Evolutionary conservation across 2,113 vertebrate genomes (phyloP).

Genomic region (Percina caprodes): DNA sequence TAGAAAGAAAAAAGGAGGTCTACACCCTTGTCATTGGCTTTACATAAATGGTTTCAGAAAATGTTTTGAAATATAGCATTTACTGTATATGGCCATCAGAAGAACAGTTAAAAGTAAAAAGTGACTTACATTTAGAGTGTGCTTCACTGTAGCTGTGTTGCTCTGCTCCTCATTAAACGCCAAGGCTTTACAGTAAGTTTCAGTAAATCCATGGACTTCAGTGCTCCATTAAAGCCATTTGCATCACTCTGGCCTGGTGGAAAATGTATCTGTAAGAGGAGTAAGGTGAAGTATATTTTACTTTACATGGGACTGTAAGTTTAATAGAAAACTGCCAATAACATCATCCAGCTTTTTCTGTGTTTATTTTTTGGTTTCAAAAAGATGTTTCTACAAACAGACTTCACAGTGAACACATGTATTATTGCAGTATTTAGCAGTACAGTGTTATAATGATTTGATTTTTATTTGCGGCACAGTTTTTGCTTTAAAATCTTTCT

Average conservation of each 20-base stretch:
- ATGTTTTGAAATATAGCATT: background rate
- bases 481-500: conserved; percentile 1
- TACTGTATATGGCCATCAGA: background rate
- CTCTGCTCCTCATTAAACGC: conserved; percentile 66
- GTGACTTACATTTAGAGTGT: background rate
- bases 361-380: conserved; percentile 3
- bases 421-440: background rate
- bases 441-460: background rate
- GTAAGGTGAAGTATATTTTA: conserved; percentile 10
- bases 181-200: conserved; percentile 72
- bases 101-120: background rate
- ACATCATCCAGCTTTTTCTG: conserved; percentile 43
- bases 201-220: conserved; percentile 87
- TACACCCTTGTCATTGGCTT: background rate
- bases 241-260: background rate
- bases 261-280: background rate
- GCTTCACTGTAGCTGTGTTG: conserved; percentile 48
- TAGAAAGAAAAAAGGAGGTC: background rate
- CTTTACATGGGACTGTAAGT: background rate
- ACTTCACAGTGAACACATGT: background rate
- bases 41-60: conserved; percentile 2
- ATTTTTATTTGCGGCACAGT: conserved; percentile 4
- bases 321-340: conserved; percentile 55
- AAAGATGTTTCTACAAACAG: background rate
- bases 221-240: conserved; percentile 72